phyloP scores from a whole-genome alignment of 2,113 vertebrate genomes.

The Hydropotes inermis region DNA sequence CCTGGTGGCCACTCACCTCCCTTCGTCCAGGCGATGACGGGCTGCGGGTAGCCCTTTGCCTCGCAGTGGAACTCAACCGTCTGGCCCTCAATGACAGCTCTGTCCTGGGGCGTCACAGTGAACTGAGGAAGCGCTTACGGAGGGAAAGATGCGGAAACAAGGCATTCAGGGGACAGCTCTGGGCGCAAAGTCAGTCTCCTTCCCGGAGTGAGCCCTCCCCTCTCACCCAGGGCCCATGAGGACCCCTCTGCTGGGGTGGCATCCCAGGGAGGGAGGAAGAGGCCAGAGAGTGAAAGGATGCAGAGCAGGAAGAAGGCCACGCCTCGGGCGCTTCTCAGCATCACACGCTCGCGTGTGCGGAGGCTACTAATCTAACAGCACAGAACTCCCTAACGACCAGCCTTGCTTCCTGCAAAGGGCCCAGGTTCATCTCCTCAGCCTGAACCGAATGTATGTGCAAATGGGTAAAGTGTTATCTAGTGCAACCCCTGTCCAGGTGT shows the following conservation, averaged over 20 bases:
- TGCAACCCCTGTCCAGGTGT: not conserved
- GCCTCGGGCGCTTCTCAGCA: not conserved
- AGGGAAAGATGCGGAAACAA: not conserved
- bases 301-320: not conserved
- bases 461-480: rapidly evolving
- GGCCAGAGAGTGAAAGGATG: not conserved
- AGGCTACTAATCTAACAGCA: rapidly evolving
- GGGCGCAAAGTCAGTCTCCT: rapidly evolving
- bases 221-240: not conserved
- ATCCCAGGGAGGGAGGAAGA: not conserved
- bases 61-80: constrained; percentile 96
- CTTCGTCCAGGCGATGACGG: constrained; percentile 96
- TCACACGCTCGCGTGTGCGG: too few relatives aligned
- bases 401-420: too few relatives aligned
- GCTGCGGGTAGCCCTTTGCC: constrained; percentile 92
- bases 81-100: constrained; percentile 91
- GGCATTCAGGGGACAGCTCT: too few relatives aligned
- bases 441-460: rapidly evolving
- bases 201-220: rapidly evolving
- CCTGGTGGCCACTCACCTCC: constrained; percentile 81
- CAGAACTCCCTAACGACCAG: rapidly evolving
- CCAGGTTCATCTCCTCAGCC: not conserved
- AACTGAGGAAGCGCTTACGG: constrained; percentile 91
- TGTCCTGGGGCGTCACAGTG: constrained; percentile 92
- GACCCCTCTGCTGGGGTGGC: not conserved